Conservation (phyloP, 2,888 invertebrate species). For the Trachelus troglodyta region DNA sequence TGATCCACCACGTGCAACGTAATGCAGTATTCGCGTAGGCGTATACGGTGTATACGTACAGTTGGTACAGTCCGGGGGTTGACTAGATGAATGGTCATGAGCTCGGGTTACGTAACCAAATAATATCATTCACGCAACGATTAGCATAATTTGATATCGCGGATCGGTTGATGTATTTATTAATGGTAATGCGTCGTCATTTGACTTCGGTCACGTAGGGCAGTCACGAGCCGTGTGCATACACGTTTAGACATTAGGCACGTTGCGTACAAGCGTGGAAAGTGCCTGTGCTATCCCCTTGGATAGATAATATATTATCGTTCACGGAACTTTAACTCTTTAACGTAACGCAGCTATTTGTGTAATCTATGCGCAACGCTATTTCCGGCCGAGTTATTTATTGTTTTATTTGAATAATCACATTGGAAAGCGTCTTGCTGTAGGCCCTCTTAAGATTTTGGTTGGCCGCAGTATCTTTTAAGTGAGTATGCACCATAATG, state of each 20-base stretch:
- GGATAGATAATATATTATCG: conserved; percentile 47
- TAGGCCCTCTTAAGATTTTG: conserved; percentile 31
- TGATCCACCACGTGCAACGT: conserved; percentile 10
- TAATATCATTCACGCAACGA: conserved; percentile 49
- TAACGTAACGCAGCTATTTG: conserved; percentile 15
- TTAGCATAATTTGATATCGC: conserved; percentile 56
- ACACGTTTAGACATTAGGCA: not conserved
- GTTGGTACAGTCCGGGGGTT: not conserved
- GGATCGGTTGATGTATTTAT: conserved; percentile 49
- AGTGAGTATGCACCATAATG: not conserved
- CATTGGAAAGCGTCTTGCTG: conserved; percentile 47
- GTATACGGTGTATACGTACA: not conserved
- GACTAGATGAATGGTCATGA: conserved; percentile 41
- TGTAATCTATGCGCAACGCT: conserved; percentile 44
- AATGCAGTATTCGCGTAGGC: not conserved
- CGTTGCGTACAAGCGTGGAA: not conserved
- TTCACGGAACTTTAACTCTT: conserved; percentile 32
- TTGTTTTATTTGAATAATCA: conserved; percentile 56
- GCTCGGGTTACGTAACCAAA: conserved; percentile 42
- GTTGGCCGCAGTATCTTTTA: conserved; percentile 6
- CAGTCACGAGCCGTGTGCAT: not conserved
- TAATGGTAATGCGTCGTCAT: conserved; percentile 33
- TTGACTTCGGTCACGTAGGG: conserved; percentile 4
- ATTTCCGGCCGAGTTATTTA: conserved; percentile 48
- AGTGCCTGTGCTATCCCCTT: not conserved